Evolutionary conservation across 2,888 invertebrate species (phyloP), one percentile per base, ranked within the genome.

Genomic region (Monoplex corrugatus): DNA sequence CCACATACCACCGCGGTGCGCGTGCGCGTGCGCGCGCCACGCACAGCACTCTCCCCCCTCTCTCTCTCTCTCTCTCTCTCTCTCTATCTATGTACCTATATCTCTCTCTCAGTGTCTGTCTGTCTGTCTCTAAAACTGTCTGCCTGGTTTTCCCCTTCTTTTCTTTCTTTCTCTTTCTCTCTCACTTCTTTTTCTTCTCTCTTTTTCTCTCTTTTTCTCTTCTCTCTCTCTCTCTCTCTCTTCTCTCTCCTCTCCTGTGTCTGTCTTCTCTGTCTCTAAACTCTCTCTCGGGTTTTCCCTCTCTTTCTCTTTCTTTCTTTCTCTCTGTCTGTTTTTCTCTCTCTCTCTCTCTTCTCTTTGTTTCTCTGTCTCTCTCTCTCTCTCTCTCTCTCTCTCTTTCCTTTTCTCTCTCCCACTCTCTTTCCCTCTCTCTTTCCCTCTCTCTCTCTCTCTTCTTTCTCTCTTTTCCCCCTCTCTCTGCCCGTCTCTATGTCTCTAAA

Each of bases 331-430:
- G n/a, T n/a, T n/a, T n/a, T n/a, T n/a, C n/a, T 50, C n/a, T n/a
- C 28, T 28, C 28, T 57, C 57, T 57, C 57, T 57, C 57, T 57
- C 23, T 88, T 32, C 68, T 84, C 80, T 44, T 13, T 28, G 40
- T 88, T 32, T 68, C 40, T 84, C 40, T 84, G 0, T 40, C 44
- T 72, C 32, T 84, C 16, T 84, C 50, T 85, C 68, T 44, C 44
- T 50, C 45, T 57, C 78, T 45, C 45, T 38, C 3, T 28, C n/a
- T 78, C 32, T 68, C n/a, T 72, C 68, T 44, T 23, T 43, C 82
- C 19, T 43, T 35, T 82, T 16, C 19, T 19, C 19, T 19, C 19
- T 19, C 19, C 50, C 19, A 8, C 19, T 50, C 50, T 50, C 50
- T 50, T 19, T 50, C 50, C 35, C 72, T 72, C 72, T 63, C 72